phyloP scores from a whole-genome alignment of 2,113 vertebrate species.

The Acanthochromis polyacanthus region DNA sequence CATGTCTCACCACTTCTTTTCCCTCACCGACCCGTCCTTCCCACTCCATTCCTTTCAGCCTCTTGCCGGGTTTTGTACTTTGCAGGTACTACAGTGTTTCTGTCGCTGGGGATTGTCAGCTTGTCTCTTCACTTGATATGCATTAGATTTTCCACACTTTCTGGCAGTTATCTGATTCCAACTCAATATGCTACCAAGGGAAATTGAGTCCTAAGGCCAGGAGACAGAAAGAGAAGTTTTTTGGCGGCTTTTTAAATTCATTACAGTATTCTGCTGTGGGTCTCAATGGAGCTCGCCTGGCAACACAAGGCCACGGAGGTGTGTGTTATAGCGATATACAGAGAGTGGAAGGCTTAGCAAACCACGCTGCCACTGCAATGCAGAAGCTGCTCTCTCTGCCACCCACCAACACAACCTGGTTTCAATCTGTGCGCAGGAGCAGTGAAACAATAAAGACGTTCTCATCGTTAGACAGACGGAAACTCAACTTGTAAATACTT shows the following conservation, averaged over 20 bases:
- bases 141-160: constrained; percentile 77
- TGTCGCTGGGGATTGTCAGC: constrained; percentile 64
- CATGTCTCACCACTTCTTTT: background rate
- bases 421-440: constrained; percentile 17
- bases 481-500: background rate
- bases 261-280: constrained; percentile 62
- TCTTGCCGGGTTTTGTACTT: constrained; percentile 66
- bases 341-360: constrained; percentile 20
- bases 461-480: background rate
- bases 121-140: constrained; percentile 79
- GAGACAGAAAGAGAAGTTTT: constrained; percentile 56
- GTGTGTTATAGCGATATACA: constrained; percentile 46
- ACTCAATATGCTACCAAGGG: constrained; percentile 69
- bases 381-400: constrained; percentile 9
- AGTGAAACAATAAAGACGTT: background rate
- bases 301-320: constrained; percentile 51
- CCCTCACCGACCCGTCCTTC: background rate
- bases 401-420: constrained; percentile 27
- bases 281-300: constrained; percentile 54
- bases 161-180: constrained; percentile 79
- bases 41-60: constrained; percentile 45
- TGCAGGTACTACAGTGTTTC: constrained; percentile 53
- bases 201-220: constrained; percentile 78
- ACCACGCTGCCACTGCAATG: constrained; percentile 35
- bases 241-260: constrained; percentile 70